phyloP scores from a whole-genome alignment of 1,140 invertebrate genomes.

The Campoletis sonorensis region DNA sequence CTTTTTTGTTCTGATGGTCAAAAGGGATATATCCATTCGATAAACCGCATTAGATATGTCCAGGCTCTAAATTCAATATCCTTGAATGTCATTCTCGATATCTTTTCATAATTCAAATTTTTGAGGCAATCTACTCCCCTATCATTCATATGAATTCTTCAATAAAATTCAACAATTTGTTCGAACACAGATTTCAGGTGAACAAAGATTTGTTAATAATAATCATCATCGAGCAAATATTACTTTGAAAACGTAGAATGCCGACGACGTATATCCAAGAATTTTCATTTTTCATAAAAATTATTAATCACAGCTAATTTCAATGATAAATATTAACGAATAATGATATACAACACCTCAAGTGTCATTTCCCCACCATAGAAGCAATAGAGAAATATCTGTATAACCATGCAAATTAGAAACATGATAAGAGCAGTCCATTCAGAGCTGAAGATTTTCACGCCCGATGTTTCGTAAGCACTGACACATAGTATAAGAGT shows the following conservation, averaged over 20 bases:
- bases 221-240: too few species aligned
- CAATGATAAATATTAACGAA: too few species aligned
- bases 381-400: slow-evolving; percentile 36
- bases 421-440: slow-evolving; percentile 3
- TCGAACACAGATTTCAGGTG: too few species aligned
- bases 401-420: slow-evolving; percentile 36
- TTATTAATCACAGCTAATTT: too few species aligned
- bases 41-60: neutral
- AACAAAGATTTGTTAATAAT: too few species aligned
- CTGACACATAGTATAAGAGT: slow-evolving; percentile 37
- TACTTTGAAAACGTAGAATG: too few species aligned
- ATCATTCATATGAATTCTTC: neutral
- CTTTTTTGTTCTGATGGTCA: slow-evolving; percentile 5
- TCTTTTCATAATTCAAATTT: too few species aligned
- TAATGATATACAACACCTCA: slow-evolving; percentile 29
- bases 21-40: neutral
- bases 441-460: neutral
- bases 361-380: slow-evolving; percentile 20
- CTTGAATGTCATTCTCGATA: too few species aligned
- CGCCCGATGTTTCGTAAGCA: slow-evolving; percentile 30
- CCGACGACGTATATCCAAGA: too few species aligned
- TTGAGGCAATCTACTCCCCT: neutral
- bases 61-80: slow-evolving; percentile 13
- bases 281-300: too few species aligned
- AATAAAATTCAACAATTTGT: neutral